These are phyloP conservation scores for Bacillus rossius DNA, from an alignment of 1,140 invertebrate genomes.

Conservation along the genomic window DNA sequence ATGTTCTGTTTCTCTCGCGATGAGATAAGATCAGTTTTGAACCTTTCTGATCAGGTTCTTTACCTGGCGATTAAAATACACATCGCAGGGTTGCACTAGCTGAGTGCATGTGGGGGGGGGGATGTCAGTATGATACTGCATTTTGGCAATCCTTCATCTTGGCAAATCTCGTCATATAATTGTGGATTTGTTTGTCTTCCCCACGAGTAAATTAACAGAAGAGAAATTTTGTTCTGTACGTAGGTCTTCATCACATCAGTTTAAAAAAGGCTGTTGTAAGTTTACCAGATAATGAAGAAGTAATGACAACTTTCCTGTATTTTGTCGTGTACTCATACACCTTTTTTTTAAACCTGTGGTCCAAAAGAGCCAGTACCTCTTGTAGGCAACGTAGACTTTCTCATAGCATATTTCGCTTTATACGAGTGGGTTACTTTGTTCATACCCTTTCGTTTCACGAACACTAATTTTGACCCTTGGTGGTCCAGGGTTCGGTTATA, in stretches of 20 bases:
- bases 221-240: not conserved
- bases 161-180: conserved; percentile 11
- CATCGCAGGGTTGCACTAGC: conserved; percentile 5
- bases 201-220: conserved; percentile 4
- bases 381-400: conserved; percentile 16
- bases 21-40: conserved; percentile 4
- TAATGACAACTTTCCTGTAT: conserved; percentile 15
- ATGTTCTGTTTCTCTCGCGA: not conserved
- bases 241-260: not conserved
- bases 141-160: too few species aligned
- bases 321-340: conserved; percentile 8
- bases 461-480: not conserved
- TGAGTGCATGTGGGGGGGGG: not conserved
- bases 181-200: conserved; percentile 2
- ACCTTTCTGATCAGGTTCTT: conserved; percentile 14
- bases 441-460: not conserved
- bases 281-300: conserved; percentile 4
- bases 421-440: not conserved
- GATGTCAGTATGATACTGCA: too few species aligned
- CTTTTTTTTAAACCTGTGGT: conserved; percentile 16
- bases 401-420: too few species aligned
- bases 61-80: conserved; percentile 12
- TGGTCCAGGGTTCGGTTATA: not conserved
- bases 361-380: conserved; percentile 15
- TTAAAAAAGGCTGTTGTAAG: not conserved